Base-by-base conservation (phyloP, 2,113 vertebrate species). In the Eudyptes chrysolophus region DNA sequence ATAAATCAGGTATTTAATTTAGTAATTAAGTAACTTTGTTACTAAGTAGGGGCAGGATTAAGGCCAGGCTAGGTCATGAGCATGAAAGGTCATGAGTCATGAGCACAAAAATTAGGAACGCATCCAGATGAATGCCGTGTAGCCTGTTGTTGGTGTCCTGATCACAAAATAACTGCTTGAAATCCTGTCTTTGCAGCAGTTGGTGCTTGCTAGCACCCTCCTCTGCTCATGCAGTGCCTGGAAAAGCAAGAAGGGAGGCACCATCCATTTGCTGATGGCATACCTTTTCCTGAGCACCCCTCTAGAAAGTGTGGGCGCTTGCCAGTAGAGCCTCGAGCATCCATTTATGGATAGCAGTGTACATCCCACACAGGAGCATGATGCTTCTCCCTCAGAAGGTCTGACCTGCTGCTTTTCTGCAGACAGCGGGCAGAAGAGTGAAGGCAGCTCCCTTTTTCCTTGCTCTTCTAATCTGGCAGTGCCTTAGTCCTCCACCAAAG, bases 281-380 rank as follows among this genome's bases (percentile, higher is more conserved):
- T 22, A 15, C 46, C 25, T 77, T 51, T 72, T 54, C 80, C 89
- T 68, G 44, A 52, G 65, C 69, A 51, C 30, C 44, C 71, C 57
- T 72, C 34, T 46, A 20, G 64, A 54, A 81, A 11, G 5, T 34
- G 38, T 48, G 52, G 51, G 30, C 9, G 2, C 64, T 40, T 52
- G 46, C 27, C 54, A 46, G 25, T 5, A 34, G 68, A n/a, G 25
- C 76, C 13, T 4, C 1, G 4, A 85, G 82, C 66, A 13, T 20
- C 70, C 8, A 3, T 16, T 13, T 6, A 0, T 15, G 65, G 84
- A 7, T 51, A 25, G 34, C 4, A 0, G 10, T 0, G 2, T 48
- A 4, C 1, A 4, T 69, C 68, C 75, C 68, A 25, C 71, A 3
- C 46, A 44, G 55, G 34, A 46, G 54, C 18, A 2, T 4, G 4